phyloP scores from a whole-genome alignment of 2,113 vertebrate genomes.

The Pitta sordida region DNA sequence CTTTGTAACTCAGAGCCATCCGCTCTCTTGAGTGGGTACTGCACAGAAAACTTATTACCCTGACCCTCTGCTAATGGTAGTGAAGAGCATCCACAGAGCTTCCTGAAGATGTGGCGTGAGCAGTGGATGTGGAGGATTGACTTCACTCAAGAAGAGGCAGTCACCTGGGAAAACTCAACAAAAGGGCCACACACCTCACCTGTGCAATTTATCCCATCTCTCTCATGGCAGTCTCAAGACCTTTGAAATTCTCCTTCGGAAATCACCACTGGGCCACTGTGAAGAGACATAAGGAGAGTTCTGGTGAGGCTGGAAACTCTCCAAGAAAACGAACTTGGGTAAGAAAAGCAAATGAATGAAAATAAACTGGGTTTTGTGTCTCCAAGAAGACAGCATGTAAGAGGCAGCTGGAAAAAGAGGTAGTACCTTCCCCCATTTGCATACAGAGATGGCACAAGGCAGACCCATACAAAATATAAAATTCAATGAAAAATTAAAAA shows the following conservation, averaged over 20 bases:
- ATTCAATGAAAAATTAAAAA: background rate
- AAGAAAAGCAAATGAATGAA: background rate
- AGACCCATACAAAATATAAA: background rate
- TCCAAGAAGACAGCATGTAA: background rate
- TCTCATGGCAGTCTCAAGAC: background rate
- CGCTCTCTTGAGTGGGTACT: background rate
- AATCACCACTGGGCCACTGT: background rate
- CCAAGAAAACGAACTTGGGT: background rate
- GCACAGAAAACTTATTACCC: background rate
- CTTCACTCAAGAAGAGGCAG: background rate
- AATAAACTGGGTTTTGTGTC: background rate
- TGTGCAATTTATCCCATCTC: background rate
- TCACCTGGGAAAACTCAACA: background rate
- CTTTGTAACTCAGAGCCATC: rapidly evolving
- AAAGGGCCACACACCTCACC: background rate
- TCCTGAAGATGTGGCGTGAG: background rate
- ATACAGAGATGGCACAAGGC: background rate
- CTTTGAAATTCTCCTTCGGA: background rate
- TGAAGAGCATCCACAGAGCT: background rate
- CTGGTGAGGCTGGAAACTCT: background rate
- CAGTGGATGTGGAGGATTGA: background rate
- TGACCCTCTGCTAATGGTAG: background rate
- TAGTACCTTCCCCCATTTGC: background rate
- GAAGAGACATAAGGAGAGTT: background rate
- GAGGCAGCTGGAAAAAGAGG: background rate